Evolutionary conservation across 1,140 invertebrate species (phyloP).

Genomic region (Anadara kagoshimensis): DNA sequence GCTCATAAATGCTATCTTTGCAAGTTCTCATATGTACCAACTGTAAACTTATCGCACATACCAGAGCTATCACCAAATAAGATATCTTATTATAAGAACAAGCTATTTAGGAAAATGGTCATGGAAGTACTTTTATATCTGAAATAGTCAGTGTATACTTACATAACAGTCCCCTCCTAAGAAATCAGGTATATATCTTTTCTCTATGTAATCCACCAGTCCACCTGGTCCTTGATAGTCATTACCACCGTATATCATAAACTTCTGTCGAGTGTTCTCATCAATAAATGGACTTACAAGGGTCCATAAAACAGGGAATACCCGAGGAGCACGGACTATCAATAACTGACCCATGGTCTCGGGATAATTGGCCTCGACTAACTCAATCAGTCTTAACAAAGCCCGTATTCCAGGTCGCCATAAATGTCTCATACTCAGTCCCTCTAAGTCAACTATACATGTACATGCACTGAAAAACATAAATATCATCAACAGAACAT

Average conservation of each 20-base stretch:
- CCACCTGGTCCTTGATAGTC: slow-evolving; percentile 87
- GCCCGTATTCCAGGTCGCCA: slow-evolving; percentile 95
- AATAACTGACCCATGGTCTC: slow-evolving; percentile 88
- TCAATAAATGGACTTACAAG: slow-evolving; percentile 97
- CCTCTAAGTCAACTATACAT: slow-evolving; percentile 93
- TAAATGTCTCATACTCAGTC: slow-evolving; percentile 95
- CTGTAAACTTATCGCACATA: no score
- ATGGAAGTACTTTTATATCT: no score
- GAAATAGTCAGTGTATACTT: slow-evolving; percentile 55
- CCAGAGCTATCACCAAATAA: no score
- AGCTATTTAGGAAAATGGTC: no score
- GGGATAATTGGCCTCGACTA: slow-evolving; percentile 96
- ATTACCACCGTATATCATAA: slow-evolving; percentile 93
- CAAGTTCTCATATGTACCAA: no score
- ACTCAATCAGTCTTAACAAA: slow-evolving; percentile 93
- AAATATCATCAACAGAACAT: slow-evolving; percentile 1
- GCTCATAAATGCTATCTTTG: no score
- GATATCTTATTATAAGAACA: no score
- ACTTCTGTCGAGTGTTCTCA: slow-evolving; percentile 95
- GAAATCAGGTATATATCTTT: slow-evolving; percentile 92
- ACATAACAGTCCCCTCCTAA: slow-evolving; percentile 92
- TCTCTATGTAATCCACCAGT: slow-evolving; percentile 89
- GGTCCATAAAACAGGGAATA: slow-evolving; percentile 98
- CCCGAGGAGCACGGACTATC: slow-evolving; percentile 77
- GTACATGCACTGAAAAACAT: slow-evolving; percentile 83